These are phyloP conservation scores for Hyaena hyaena DNA, from an alignment of 2,113 vertebrate species.

Conservation along the genomic window DNA sequence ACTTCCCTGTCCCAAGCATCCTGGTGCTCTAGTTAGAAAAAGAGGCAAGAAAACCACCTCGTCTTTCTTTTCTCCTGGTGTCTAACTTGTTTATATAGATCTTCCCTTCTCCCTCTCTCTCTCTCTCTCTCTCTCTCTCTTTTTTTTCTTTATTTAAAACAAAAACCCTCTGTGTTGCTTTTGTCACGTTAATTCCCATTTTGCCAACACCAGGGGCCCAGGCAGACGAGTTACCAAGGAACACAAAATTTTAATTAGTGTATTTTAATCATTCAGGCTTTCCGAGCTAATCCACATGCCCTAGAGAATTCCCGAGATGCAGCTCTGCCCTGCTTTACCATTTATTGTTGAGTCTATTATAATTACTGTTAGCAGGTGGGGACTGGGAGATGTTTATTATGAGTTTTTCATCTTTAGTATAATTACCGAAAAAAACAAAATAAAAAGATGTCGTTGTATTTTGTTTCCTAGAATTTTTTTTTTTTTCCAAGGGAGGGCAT, in stretches of 20 bases:
- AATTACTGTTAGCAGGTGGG: constrained; percentile 99
- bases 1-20: constrained; percentile 60
- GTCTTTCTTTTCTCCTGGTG: constrained; percentile 75
- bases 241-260: constrained; percentile 99
- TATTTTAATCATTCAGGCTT: constrained; percentile 99
- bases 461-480: constrained; percentile 95
- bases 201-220: constrained; percentile 99
- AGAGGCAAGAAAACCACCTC: constrained; percentile 43
- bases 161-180: constrained; percentile 96
- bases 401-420: constrained; percentile 99
- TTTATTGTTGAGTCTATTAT: constrained; percentile 99
- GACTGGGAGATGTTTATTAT: constrained; percentile 99
- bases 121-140: constrained; percentile 20
- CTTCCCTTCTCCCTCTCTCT: constrained; percentile 82
- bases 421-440: constrained; percentile 99
- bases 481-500: constrained; percentile 77
- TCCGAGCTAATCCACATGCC: constrained; percentile 99
- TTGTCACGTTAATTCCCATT: constrained; percentile 99
- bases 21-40: constrained; percentile 16
- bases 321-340: constrained; percentile 99
- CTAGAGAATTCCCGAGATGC: constrained; percentile 99
- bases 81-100: constrained; percentile 98
- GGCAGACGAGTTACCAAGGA: constrained; percentile 99
- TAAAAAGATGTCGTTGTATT: constrained; percentile 99
- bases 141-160: constrained; percentile 95